A percentile compares a stretch with the other conserved stretches of the same genome.
Evolutionary conservation across 2,888 invertebrate species (phyloP).

Genomic region (Metallyticus violacea): DNA sequence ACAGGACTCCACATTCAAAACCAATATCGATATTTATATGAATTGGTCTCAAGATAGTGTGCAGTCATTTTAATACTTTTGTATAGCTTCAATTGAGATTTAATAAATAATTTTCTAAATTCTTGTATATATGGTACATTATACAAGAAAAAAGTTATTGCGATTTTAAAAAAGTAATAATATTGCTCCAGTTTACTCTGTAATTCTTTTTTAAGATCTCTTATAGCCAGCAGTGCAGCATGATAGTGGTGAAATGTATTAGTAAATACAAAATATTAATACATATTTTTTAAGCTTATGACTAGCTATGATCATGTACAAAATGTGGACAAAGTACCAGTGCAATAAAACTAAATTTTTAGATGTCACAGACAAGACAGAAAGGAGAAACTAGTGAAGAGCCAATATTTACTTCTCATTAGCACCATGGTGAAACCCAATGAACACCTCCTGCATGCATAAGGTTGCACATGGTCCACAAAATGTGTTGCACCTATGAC

Average conservation of each 20-base stretch:
- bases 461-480: neutral
- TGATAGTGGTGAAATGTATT: neutral
- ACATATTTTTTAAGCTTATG: neutral
- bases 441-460: neutral
- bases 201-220: neutral
- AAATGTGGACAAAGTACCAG: constrained; percentile 14
- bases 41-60: no score
- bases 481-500: neutral
- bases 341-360: neutral
- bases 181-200: neutral
- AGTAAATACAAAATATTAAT: neutral
- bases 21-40: no score
- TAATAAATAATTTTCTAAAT: no score
- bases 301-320: neutral
- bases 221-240: neutral
- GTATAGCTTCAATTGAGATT: no score
- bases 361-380: neutral
- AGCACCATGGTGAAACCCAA: neutral
- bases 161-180: neutral
- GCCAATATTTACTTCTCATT: neutral
- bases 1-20: no score
- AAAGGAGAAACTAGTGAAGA: neutral
- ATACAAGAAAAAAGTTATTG: no score
- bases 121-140: no score
- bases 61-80: no score